These are phyloP conservation scores for Sternotherus odoratus DNA, from an alignment of 2,797 vertebrate genomes.

Conservation along the genomic window DNA sequence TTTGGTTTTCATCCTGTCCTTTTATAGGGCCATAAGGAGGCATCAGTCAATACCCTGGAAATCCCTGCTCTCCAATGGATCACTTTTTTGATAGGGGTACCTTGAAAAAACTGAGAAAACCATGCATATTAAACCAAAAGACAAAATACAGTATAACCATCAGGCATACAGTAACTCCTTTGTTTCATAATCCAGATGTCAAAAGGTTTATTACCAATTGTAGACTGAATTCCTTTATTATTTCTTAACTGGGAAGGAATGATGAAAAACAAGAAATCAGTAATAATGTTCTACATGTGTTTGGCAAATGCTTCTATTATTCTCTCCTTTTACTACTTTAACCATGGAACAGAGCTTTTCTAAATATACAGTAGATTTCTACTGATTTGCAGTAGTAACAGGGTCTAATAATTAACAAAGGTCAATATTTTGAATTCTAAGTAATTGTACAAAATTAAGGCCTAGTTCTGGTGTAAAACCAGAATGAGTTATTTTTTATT, in stretches of 20 bases:
- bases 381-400: not conserved
- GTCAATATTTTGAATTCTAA: slow-evolving; percentile 52
- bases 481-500: slow-evolving; percentile 27
- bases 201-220: slow-evolving; percentile 39
- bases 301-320: slow-evolving; percentile 53
- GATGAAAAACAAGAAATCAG: slow-evolving; percentile 50
- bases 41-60: slow-evolving; percentile 13
- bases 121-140: not conserved
- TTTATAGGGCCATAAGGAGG: slow-evolving; percentile 14
- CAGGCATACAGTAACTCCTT: slow-evolving; percentile 15
- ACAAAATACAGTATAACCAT: slow-evolving; percentile 27
- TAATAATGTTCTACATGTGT: slow-evolving; percentile 63
- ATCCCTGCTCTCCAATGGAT: slow-evolving; percentile 27
- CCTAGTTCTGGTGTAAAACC: slow-evolving; percentile 29
- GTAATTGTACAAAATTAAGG: slow-evolving; percentile 40
- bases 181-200: slow-evolving; percentile 34
- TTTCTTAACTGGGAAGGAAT: slow-evolving; percentile 41
- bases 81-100: slow-evolving; percentile 25
- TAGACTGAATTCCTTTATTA: not conserved
- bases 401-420: slow-evolving; percentile 22
- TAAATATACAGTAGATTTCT: not conserved
- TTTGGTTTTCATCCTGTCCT: not conserved
- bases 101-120: not conserved
- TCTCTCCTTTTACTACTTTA: slow-evolving; percentile 3
- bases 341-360: not conserved